Evolutionary conservation across 2,113 vertebrate genomes (phyloP).

Genomic region (Sphyrna mokarran): DNA sequence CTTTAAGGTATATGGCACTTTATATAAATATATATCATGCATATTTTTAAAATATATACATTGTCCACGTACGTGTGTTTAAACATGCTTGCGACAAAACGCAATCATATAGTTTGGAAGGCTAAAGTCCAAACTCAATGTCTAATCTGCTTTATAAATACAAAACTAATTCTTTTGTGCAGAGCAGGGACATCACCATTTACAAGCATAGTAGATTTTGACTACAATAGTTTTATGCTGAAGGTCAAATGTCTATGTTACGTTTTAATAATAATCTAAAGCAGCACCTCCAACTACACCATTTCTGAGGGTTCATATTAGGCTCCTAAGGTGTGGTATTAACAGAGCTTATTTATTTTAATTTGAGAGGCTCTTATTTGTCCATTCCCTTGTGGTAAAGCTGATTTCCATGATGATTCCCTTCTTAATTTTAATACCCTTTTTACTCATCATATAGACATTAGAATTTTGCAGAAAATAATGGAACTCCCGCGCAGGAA

Average conservation of each 20-base stretch:
- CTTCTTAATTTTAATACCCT: slow-evolving; percentile 98
- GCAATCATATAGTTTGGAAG: background rate
- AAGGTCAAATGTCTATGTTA: slow-evolving; percentile 83
- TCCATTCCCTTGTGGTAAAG: slow-evolving; percentile 86
- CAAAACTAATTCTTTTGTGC: slow-evolving; percentile 30
- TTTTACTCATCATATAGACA: slow-evolving; percentile 98
- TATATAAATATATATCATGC: background rate
- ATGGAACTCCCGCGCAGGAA: slow-evolving; percentile 76
- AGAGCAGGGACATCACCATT: slow-evolving; percentile 29
- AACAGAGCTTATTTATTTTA: slow-evolving; percentile 99
- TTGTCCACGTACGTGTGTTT: background rate
- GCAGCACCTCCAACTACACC: slow-evolving; percentile 67
- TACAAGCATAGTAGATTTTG: slow-evolving; percentile 51
- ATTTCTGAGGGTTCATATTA: slow-evolving; percentile 68
- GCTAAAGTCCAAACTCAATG: slow-evolving; percentile 14
- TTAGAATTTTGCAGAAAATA: slow-evolving; percentile 82
- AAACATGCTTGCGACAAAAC: background rate
- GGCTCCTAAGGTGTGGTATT: slow-evolving; percentile 96
- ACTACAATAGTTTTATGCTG: slow-evolving; percentile 63
- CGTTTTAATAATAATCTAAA: slow-evolving; percentile 73
- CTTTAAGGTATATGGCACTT: background rate
- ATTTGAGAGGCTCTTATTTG: slow-evolving; percentile 94
- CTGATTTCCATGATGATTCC: slow-evolving; percentile 96
- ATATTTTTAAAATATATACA: background rate
- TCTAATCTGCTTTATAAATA: slow-evolving; percentile 23